phyloP scores from a whole-genome alignment of 2,113 vertebrate species.

The Numenius arquata region DNA sequence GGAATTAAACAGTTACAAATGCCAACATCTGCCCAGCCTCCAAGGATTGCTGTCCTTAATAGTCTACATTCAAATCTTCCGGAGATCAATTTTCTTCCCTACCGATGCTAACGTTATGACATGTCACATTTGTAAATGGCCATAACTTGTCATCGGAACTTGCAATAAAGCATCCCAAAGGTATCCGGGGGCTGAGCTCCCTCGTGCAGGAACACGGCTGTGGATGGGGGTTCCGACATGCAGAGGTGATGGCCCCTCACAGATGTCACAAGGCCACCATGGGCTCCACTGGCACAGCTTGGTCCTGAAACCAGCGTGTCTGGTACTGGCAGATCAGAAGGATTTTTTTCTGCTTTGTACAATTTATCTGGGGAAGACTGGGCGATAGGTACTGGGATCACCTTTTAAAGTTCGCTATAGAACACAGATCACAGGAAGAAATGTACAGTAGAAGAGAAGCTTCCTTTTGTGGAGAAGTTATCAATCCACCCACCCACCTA shows the following conservation, averaged over 20 bases:
- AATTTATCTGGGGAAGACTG: background rate
- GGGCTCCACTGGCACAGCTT: rapidly evolving
- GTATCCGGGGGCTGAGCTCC: background rate
- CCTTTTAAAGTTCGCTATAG: background rate
- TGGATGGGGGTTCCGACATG: too few species aligned
- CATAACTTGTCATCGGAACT: background rate
- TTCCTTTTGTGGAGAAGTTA: background rate
- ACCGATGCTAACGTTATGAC: rapidly evolving
- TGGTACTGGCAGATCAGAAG: background rate
- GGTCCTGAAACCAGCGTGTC: background rate
- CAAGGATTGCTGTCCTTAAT: background rate
- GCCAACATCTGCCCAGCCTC: background rate
- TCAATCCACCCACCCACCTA: background rate
- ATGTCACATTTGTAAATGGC: background rate
- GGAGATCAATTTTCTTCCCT: background rate
- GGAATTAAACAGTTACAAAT: background rate
- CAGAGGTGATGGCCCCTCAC: rapidly evolving
- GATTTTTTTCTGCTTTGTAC: background rate
- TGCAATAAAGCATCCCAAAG: background rate
- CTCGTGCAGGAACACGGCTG: rapidly evolving
- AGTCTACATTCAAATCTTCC: background rate
- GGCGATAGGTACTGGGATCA: background rate
- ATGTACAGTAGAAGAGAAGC: background rate
- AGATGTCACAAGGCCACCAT: background rate
- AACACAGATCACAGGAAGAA: background rate